Evolutionary conservation across 2,797 vertebrate species (phyloP).

Genomic region (Hyperoplus lanceolatus): DNA sequence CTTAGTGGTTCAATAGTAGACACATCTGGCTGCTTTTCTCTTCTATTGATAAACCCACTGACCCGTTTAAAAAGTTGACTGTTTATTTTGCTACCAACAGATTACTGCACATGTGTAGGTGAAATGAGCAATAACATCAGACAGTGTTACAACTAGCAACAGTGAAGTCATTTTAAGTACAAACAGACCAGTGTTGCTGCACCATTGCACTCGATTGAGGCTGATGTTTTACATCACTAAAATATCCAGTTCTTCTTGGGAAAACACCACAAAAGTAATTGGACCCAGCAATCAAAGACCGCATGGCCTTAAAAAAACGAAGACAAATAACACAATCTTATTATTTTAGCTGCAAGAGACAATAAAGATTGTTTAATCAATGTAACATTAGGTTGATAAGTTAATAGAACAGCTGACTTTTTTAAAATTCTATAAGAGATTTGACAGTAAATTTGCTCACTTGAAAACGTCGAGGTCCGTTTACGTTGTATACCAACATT

Average conservation of each 20-base stretch:
- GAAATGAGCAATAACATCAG: slow-evolving; percentile 14
- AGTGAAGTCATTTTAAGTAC: slow-evolving; percentile 16
- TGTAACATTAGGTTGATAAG: slow-evolving; percentile 5
- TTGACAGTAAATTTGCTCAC: neutral
- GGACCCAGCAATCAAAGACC: slow-evolving; percentile 27
- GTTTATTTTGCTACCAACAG: slow-evolving; percentile 12
- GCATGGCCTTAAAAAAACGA: neutral
- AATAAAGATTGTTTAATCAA: neutral
- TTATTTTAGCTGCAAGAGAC: slow-evolving; percentile 7
- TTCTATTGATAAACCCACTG: neutral
- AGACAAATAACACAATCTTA: slow-evolving; percentile 9
- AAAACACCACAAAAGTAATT: slow-evolving; percentile 24
- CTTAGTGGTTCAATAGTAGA: neutral
- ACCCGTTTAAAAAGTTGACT: neutral
- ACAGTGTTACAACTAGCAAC: slow-evolving; percentile 20
- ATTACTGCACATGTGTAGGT: neutral
- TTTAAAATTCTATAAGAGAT: neutral
- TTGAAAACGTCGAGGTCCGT: neutral
- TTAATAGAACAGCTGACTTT: slow-evolving; percentile 7
- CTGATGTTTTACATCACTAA: slow-evolving; percentile 29
- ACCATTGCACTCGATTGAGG: slow-evolving; percentile 13
- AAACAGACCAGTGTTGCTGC: slow-evolving; percentile 26
- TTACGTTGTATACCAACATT: slow-evolving; percentile 14
- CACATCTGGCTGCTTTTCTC: neutral
- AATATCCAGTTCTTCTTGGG: slow-evolving; percentile 19